Percentiles rank a stretch among this genome's conserved stretches.
phyloP scores from a whole-genome alignment of 53 echinoderm and acorn worm genomes.

The Mesocentrotus franciscanus region DNA sequence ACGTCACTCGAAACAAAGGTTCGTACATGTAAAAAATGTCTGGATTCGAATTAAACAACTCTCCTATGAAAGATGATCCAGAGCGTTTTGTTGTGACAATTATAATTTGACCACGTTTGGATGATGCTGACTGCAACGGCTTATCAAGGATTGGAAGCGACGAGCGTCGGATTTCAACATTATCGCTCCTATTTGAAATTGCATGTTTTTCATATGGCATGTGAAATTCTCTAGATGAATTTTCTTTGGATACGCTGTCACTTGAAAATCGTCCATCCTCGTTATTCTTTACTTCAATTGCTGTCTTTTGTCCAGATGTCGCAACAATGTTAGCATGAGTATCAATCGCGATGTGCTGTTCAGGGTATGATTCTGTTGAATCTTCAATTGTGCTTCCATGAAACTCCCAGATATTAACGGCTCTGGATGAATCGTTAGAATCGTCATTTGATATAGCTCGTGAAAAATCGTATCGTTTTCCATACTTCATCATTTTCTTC shows the following conservation, averaged over 20 bases:
- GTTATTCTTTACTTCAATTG: not conserved
- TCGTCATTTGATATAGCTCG: not conserved
- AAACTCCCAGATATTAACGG: not conserved
- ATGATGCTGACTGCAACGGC: not conserved
- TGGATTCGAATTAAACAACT: conserved; percentile 83
- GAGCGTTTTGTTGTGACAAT: conserved; percentile 84
- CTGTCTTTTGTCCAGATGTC: not conserved
- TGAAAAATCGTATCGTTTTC: not conserved
- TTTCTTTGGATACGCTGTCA: not conserved
- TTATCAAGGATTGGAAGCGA: not conserved
- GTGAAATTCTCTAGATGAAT: not conserved
- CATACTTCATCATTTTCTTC: not conserved
- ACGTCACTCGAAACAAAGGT: conserved; percentile 75
- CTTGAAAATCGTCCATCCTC: not conserved
- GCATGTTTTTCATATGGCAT: not conserved
- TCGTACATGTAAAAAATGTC: conserved; percentile 83
- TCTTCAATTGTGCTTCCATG: not conserved
- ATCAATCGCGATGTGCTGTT: not conserved
- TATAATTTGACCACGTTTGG: conserved; percentile 51
- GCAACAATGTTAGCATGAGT: not conserved
- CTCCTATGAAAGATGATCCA: conserved; percentile 91
- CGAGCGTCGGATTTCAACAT: too few species aligned
- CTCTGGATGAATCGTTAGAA: not conserved
- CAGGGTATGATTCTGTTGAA: not conserved
- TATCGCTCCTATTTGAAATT: not conserved